Conservation (phyloP, 2,888 invertebrate species). For the Scaeva pyrastri region DNA sequence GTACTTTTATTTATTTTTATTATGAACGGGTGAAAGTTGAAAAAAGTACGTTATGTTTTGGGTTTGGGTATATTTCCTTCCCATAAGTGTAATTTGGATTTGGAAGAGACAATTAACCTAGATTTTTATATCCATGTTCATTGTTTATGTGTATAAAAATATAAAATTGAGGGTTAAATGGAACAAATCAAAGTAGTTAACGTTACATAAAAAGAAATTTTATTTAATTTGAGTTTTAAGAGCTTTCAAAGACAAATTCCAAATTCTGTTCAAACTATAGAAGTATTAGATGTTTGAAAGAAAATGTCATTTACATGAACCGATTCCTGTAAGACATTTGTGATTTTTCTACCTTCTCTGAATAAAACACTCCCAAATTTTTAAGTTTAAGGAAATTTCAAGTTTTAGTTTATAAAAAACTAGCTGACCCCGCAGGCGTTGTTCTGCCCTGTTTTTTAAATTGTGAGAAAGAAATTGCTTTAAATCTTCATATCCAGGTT, state of each 20-base stretch:
- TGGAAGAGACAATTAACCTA: conserved; percentile 46
- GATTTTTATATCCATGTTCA: conserved; percentile 5
- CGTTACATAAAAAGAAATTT: neutral
- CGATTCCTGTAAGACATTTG: no score
- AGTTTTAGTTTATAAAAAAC: no score
- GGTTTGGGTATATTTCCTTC: neutral
- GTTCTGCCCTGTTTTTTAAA: no score
- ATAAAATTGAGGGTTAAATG: neutral
- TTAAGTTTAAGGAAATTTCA: no score
- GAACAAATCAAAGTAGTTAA: neutral
- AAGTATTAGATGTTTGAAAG: no score
- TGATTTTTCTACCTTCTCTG: no score
- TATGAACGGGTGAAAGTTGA: conserved; percentile 60
- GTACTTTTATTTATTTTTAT: conserved; percentile 60
- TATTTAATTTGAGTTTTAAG: no score
- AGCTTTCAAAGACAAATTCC: neutral
- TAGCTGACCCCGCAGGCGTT: no score
- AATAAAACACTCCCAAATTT: no score
- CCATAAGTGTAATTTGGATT: conserved; percentile 38
- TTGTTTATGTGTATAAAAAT: neutral
- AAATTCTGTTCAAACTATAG: neutral
- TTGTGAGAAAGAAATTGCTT: no score
- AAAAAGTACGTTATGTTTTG: neutral
- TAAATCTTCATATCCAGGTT: no score
- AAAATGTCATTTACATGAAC: no score